These are phyloP conservation scores for Squalus acanthias DNA, from an alignment of 2,797 vertebrate species.

Conservation along the genomic window DNA sequence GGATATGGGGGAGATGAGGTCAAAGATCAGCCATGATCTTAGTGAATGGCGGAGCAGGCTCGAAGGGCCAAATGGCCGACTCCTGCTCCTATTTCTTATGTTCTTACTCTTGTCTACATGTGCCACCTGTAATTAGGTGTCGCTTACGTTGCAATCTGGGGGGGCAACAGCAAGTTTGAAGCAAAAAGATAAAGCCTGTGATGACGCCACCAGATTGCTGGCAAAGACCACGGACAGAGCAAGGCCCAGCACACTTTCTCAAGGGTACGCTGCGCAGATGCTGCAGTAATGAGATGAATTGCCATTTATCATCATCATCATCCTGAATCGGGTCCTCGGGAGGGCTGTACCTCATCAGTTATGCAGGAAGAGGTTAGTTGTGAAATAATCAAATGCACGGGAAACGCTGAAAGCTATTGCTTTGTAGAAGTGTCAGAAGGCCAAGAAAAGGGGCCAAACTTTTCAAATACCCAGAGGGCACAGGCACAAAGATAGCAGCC, in stretches of 20 bases:
- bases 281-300: neutral
- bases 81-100: too few species aligned
- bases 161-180: neutral
- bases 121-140: neutral
- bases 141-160: too few species aligned
- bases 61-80: too few species aligned
- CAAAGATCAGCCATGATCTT: too few species aligned
- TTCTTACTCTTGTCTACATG: too few species aligned
- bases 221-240: neutral
- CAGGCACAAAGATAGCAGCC: neutral
- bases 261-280: neutral
- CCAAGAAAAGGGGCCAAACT: neutral
- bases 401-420: neutral
- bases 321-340: neutral
- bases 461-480: neutral
- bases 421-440: too few species aligned
- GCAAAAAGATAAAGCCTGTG: neutral
- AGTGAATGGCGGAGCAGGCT: too few species aligned
- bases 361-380: neutral
- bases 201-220: neutral
- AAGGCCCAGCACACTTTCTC: neutral
- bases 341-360: neutral
- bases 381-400: neutral
- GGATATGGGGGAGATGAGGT: too few species aligned
- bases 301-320: neutral